Conservation (phyloP, 1,140 invertebrate species). For the Mizuhopecten yessoensis region DNA sequence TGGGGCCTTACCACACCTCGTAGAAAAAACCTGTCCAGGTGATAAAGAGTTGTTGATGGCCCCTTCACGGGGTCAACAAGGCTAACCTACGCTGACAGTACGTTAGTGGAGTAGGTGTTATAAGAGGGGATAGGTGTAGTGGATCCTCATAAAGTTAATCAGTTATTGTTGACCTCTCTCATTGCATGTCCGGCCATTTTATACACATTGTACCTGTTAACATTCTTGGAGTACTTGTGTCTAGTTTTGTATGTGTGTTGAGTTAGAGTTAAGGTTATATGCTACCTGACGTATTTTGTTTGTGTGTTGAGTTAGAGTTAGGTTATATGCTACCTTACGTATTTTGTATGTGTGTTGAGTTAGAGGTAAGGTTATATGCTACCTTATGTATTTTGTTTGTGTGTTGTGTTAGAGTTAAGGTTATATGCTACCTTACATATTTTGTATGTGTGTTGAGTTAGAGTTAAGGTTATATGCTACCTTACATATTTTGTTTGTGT, state of each 20-base stretch:
- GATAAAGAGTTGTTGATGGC: not conserved
- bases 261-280: not conserved
- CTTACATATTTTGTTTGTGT: no score
- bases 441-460: no score
- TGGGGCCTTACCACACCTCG: not conserved
- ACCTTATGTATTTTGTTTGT: not conserved
- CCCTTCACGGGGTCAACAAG: not conserved
- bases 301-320: not conserved
- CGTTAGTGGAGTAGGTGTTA: not conserved
- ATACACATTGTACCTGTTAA: not conserved
- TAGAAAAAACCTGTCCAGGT: not conserved
- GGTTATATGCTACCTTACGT: not conserved
- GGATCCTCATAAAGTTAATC: not conserved
- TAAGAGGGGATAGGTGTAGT: not conserved
- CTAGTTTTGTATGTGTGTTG: not conserved
- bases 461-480: no score
- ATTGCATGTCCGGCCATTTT: conserved; percentile 11
- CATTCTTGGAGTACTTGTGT: not conserved
- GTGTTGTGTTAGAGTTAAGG: no score
- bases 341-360: not conserved
- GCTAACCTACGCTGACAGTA: not conserved
- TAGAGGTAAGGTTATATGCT: conserved; percentile 9
- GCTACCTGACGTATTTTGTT: not conserved
- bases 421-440: no score
- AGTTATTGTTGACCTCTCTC: not conserved